Evolutionary conservation across 1,140 invertebrate genomes (phyloP).

Genomic region (Trichonephila clavata): DNA sequence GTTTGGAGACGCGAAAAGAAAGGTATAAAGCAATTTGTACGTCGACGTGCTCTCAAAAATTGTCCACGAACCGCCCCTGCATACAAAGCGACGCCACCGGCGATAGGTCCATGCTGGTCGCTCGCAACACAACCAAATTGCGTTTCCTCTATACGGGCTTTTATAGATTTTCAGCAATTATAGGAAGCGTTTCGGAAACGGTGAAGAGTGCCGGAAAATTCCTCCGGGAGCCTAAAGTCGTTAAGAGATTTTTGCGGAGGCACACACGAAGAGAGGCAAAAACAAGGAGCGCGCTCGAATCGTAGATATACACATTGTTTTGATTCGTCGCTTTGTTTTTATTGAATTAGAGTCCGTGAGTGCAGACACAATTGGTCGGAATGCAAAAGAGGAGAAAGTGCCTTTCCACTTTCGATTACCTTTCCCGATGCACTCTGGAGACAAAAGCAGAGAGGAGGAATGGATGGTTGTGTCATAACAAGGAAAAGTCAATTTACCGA

Average conservation of each 20-base stretch:
- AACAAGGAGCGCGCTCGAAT: not conserved
- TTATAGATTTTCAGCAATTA: conserved; percentile 67
- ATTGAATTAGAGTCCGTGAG: conserved; percentile 64
- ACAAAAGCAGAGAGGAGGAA: conserved; percentile 60
- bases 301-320: conserved; percentile 51
- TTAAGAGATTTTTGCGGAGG: conserved; percentile 64
- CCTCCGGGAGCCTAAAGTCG: conserved; percentile 60
- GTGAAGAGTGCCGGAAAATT: conserved; percentile 67
- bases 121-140: conserved; percentile 32
- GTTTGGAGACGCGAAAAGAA: conserved; percentile 39
- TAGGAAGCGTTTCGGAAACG: conserved; percentile 41
- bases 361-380: conserved; percentile 54
- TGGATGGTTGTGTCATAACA: conserved; percentile 71
- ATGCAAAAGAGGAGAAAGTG: conserved; percentile 53
- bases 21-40: conserved; percentile 41
- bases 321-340: conserved; percentile 73
- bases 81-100: conserved; percentile 6
- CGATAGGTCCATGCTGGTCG: not conserved
- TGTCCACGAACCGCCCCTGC: not conserved
- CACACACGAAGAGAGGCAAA: not conserved
- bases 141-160: conserved; percentile 50
- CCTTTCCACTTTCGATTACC: conserved; percentile 72
- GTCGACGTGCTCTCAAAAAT: conserved; percentile 19
- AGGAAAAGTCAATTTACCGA: conserved; percentile 77
- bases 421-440: conserved; percentile 66